Evolutionary conservation across 2,113 vertebrate species (phyloP).

Genomic region (Lamprologus ornatipinnis): DNA sequence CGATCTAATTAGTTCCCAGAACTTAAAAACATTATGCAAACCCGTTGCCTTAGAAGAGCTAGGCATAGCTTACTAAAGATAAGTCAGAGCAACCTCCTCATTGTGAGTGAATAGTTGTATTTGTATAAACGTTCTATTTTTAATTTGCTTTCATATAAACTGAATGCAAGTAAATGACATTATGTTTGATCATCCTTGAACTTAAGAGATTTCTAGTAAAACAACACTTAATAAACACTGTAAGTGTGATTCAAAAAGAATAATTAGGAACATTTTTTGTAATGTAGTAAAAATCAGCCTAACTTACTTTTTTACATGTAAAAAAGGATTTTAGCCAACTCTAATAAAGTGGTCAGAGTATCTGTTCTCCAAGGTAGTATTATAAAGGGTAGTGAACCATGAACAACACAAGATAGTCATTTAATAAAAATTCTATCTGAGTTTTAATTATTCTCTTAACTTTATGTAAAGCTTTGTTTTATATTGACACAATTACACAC

Average conservation of each 20-base stretch:
- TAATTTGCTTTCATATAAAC: not conserved
- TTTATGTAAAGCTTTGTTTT: not conserved
- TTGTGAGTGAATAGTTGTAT: not conserved
- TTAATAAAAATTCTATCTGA: no score
- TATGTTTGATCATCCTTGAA: not conserved
- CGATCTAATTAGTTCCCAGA: not conserved
- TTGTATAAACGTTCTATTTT: not conserved
- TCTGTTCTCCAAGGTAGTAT: not conserved
- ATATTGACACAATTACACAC: not conserved
- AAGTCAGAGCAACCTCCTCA: not conserved
- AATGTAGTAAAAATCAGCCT: not conserved
- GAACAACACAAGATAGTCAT: not conserved
- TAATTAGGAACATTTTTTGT: not conserved
- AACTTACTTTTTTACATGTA: not conserved
- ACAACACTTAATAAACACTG: not conserved
- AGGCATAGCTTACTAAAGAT: not conserved
- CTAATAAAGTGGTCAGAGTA: not conserved
- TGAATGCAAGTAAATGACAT: not conserved
- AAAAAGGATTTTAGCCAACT: not conserved
- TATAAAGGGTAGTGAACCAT: not conserved
- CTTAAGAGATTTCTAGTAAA: not conserved
- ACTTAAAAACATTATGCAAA: not conserved
- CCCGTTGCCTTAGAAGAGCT: not conserved
- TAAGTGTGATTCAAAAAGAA: not conserved
- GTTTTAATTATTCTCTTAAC: not conserved